These are phyloP conservation scores for Phyllostomus hastatus DNA, from an alignment of 2,113 vertebrate genomes.

Conservation along the genomic window DNA sequence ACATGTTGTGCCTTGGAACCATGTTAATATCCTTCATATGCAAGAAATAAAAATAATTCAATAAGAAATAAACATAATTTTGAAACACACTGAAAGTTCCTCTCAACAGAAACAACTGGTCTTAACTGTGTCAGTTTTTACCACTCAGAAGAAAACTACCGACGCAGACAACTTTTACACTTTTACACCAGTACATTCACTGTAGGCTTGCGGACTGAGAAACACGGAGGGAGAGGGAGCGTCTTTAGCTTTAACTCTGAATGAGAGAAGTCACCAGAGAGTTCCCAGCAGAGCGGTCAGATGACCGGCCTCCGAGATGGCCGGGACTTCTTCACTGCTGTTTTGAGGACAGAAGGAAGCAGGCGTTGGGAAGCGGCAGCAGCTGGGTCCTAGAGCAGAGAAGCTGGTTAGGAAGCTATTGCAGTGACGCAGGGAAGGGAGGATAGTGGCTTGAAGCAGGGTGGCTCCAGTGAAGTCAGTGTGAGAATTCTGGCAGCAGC, in stretches of 20 bases:
- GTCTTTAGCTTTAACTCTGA: neutral
- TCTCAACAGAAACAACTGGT: neutral
- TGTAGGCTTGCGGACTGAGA: neutral
- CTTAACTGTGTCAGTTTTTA: neutral
- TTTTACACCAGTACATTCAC: neutral
- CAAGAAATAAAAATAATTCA: neutral
- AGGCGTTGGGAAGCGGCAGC: neutral
- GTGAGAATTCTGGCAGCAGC: neutral
- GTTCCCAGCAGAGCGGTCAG: neutral
- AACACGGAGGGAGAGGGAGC: neutral
- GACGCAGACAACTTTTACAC: neutral
- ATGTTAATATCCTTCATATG: neutral
- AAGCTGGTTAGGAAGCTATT: neutral
- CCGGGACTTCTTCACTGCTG: neutral
- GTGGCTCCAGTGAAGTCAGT: neutral
- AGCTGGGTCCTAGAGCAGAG: too few relatives aligned
- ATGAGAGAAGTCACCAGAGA: neutral
- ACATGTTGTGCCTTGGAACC: neutral
- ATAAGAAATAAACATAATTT: neutral
- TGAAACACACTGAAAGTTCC: neutral
- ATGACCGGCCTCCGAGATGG: neutral
- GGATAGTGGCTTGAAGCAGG: neutral
- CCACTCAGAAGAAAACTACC: neutral
- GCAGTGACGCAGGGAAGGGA: neutral
- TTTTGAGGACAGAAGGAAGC: neutral